phyloP scores from a whole-genome alignment of 2,888 invertebrate genomes.

The Erebia ligea region DNA sequence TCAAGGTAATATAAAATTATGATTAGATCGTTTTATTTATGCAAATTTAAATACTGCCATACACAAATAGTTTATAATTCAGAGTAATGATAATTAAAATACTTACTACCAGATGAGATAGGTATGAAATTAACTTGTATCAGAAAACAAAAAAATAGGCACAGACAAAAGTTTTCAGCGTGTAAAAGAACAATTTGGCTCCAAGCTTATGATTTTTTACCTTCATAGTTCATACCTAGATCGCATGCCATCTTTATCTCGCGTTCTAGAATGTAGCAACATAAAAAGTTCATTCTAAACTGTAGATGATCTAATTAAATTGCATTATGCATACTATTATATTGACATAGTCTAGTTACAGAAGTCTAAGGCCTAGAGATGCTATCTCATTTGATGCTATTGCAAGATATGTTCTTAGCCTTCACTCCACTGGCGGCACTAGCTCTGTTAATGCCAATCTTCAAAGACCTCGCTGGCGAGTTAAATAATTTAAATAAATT shows the following conservation, averaged over 20 bases:
- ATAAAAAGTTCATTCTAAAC: neutral
- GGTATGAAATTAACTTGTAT: too few relatives aligned
- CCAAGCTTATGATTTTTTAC: neutral
- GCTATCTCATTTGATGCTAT: conserved; percentile 12
- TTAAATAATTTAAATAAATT: too few relatives aligned
- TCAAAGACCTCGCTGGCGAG: neutral
- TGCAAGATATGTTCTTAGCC: conserved; percentile 16
- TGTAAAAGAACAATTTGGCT: neutral
- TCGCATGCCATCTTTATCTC: neutral
- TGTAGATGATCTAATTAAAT: conserved; percentile 4
- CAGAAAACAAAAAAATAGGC: too few relatives aligned
- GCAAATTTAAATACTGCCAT: too few relatives aligned
- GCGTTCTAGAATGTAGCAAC: neutral
- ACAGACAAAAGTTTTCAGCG: neutral
- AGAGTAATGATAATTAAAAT: too few relatives aligned
- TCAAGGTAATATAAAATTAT: neutral
- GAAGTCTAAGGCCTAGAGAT: conserved; percentile 18
- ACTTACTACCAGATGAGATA: too few relatives aligned
- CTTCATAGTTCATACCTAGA: neutral
- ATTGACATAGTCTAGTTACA: conserved; percentile 12
- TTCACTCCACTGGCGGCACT: conserved; percentile 1
- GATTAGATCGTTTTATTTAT: neutral
- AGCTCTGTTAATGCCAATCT: neutral
- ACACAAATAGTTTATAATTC: too few relatives aligned
- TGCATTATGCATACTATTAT: conserved; percentile 17